These are phyloP conservation scores for Mimachlamys varia DNA, from an alignment of 2,888 invertebrate species.

Conservation along the genomic window DNA sequence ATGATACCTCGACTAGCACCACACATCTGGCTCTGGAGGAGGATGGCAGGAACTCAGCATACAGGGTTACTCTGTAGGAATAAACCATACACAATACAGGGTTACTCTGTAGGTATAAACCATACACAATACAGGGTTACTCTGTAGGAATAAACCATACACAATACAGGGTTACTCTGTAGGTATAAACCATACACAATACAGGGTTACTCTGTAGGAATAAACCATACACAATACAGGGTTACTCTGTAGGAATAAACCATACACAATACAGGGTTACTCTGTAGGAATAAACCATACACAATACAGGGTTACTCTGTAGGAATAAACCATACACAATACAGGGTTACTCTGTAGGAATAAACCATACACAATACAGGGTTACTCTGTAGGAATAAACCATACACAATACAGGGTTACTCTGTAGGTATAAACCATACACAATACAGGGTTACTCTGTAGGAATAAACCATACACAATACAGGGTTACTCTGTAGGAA, in stretches of 20 bases:
- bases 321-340: not conserved
- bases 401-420: slow-evolving; percentile 90
- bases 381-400: slow-evolving; percentile 57
- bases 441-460: slow-evolving; percentile 95
- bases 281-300: slow-evolving; percentile 64
- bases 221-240: slow-evolving; percentile 41
- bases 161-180: slow-evolving; percentile 55
- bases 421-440: too few species aligned
- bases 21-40: slow-evolving; percentile 97
- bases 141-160: slow-evolving; percentile 64
- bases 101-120: slow-evolving; percentile 57
- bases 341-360: too few species aligned
- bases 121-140: too few species aligned
- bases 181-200: not conserved
- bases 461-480: too few species aligned
- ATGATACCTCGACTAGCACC: slow-evolving; percentile 91
- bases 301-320: slow-evolving; percentile 55
- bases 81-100: slow-evolving; percentile 41
- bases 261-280: too few species aligned
- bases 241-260: slow-evolving; percentile 57
- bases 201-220: too few species aligned
- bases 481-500: slow-evolving; percentile 94
- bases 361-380: slow-evolving; percentile 41
- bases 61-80: slow-evolving; percentile 93
- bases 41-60: slow-evolving; percentile 97